Evolutionary conservation across 2,888 invertebrate genomes (phyloP), one percentile per base, ranked within the genome.

Genomic region (Axea sp.): DNA sequence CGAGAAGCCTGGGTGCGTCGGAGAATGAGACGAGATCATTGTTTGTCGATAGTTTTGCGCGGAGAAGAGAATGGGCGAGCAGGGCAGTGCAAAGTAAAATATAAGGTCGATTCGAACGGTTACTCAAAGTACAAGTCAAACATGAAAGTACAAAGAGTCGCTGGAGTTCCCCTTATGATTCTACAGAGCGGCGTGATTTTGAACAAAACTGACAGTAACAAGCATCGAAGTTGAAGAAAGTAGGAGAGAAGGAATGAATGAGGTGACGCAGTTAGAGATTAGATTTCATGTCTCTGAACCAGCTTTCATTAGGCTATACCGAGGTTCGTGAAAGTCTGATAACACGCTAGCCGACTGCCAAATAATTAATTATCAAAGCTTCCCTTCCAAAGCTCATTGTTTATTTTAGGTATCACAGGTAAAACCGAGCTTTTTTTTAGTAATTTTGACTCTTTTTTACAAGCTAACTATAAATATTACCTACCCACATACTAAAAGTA

Each of bases 51-150:
- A 71, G 57, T 64, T 71, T 57, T 12, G 3, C 22, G 43, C 14
- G 28, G 11, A 5, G 31, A n/a, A 12, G 45, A 31, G 26, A 7
- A 5, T 5, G 11, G 14, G 14, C 4, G 15, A 22, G 9, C 3
- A 28, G 12, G 53, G 64, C 47, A 60, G 67, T 17, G 51, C 71
- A 55, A 81, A 81, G 79, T 81, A 80, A 81, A 81, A 80, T 80
- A 80, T 79, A 79, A 81, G 80, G 77, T 80, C 74, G 75, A 69
- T 78, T 76, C 76, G 33, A 75, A 73, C 67, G 73, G 77, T 72
- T 80, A 80, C 80, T 80, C 80, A 76, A 71, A 78, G 77, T 73
- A 73, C 78, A 82, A 82, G 79, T 81, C 78, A 81, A 81, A 81
- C 80, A 82, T 67, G 65, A 77, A 77, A 74, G 74, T 59, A 49